Percentiles rank a stretch among this genome's conserved stretches.
phyloP scores from a whole-genome alignment of 2,888 invertebrate genomes.

The Agrochola macilenta region DNA sequence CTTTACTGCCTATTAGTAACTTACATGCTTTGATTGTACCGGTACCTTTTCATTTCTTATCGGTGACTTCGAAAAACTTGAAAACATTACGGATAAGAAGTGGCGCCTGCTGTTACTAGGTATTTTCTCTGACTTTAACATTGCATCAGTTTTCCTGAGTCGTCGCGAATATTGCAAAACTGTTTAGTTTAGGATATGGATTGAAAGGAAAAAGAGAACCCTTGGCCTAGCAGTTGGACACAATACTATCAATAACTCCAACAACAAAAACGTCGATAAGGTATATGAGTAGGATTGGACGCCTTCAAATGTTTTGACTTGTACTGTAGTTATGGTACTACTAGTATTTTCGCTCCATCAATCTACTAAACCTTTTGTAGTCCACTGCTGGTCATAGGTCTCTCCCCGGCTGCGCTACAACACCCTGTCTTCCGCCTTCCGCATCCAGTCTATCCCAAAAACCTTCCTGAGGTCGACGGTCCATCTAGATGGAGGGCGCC shows the following conservation, averaged over 20 bases:
- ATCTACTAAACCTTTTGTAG: no score
- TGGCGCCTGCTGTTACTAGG: slow-evolving; percentile 44
- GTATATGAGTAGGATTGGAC: no score
- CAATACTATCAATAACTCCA: not conserved
- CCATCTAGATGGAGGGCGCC: not conserved
- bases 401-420: not conserved
- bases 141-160: not conserved
- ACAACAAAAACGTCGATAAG: no score
- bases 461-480: not conserved
- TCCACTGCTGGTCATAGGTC: not conserved
- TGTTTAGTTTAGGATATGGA: not conserved
- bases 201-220: not conserved
- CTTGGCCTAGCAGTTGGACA: no score
- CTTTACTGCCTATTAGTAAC: slow-evolving; percentile 42
- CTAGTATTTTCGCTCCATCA: not conserved
- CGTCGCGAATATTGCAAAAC: not conserved
- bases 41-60: slow-evolving; percentile 48
- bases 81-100: slow-evolving; percentile 47
- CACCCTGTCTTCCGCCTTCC: not conserved
- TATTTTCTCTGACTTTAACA: slow-evolving; percentile 12
- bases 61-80: slow-evolving; percentile 32
- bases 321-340: not conserved
- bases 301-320: not conserved
- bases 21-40: slow-evolving; percentile 46
- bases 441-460: not conserved